These are phyloP conservation scores for Cepaea hortensis DNA, from an alignment of 2,888 invertebrate species.

Conservation along the genomic window DNA sequence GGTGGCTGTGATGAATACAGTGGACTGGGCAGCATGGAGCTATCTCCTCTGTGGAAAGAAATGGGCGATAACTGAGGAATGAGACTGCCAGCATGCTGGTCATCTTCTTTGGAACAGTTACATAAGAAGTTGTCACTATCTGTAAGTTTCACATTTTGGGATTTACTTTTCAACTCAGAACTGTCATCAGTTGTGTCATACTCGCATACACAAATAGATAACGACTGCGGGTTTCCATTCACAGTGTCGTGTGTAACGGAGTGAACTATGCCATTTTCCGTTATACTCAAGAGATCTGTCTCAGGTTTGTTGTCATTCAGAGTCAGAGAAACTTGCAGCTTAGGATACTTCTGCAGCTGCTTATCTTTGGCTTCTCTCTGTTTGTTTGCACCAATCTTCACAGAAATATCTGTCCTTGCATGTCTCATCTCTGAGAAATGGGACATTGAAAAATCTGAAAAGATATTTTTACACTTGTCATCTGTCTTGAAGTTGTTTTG, in stretches of 20 bases:
- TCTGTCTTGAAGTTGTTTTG: background rate
- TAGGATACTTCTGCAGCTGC: no score
- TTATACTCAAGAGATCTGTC: no score
- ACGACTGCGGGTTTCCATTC: background rate
- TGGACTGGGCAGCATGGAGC: slow-evolving; percentile 12
- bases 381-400: background rate
- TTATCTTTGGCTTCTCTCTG: background rate
- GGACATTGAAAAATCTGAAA: background rate
- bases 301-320: no score
- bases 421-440: background rate
- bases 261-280: no score
- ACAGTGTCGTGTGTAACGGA: no score
- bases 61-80: slow-evolving; percentile 13
- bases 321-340: no score
- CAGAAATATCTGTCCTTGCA: background rate
- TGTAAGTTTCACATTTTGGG: background rate
- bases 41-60: background rate
- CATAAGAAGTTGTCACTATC: background rate
- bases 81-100: background rate
- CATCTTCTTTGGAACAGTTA: background rate
- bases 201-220: background rate
- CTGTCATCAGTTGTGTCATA: background rate
- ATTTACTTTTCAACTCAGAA: background rate
- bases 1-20: slow-evolving; percentile 7
- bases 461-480: background rate